Percentiles rank a stretch among this genome's conserved stretches.
These are phyloP conservation scores for Sogatella furcifera DNA, from an alignment of 1,140 invertebrate species.

Conservation along the genomic window DNA sequence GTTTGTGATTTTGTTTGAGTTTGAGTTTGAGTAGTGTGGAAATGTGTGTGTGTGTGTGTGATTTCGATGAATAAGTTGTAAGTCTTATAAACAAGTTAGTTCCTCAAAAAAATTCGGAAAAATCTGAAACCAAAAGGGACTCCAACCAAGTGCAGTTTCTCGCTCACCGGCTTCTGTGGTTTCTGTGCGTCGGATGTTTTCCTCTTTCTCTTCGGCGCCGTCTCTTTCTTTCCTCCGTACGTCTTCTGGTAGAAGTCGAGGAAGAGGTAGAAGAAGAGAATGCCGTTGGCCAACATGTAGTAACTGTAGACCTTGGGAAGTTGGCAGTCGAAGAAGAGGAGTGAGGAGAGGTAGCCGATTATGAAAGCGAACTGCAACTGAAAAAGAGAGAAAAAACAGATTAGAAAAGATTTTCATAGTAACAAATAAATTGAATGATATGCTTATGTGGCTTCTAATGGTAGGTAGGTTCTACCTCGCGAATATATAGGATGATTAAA, in stretches of 20 bases:
- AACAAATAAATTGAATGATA: too few relatives aligned
- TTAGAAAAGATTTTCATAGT: background rate
- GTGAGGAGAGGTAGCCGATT: conserved; percentile 20
- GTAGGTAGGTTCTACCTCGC: too few relatives aligned
- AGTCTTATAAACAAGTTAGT: too few relatives aligned
- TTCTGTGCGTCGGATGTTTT: background rate
- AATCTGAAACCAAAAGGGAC: too few relatives aligned
- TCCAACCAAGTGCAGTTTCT: too few relatives aligned
- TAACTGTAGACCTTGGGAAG: conserved; percentile 26
- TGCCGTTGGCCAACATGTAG: conserved; percentile 32
- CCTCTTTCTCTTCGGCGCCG: background rate
- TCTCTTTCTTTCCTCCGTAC: conserved; percentile 28
- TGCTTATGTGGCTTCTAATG: too few relatives aligned
- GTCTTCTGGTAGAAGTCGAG: conserved; percentile 34
- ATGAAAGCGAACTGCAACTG: conserved; percentile 26
- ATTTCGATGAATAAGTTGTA: too few relatives aligned
- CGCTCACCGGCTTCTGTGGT: background rate
- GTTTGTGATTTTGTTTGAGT: too few relatives aligned
- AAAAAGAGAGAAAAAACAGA: background rate
- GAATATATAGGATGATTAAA: too few relatives aligned
- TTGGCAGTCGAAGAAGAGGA: conserved; percentile 26
- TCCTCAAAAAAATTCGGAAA: too few relatives aligned
- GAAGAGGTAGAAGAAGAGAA: conserved; percentile 28
- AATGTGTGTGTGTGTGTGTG: too few relatives aligned
- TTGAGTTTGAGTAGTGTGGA: too few relatives aligned